Percentiles rank a stretch among this genome's conserved stretches.
phyloP scores from a whole-genome alignment of 2,888 invertebrate species.

The Callosobruchus maculatus region DNA sequence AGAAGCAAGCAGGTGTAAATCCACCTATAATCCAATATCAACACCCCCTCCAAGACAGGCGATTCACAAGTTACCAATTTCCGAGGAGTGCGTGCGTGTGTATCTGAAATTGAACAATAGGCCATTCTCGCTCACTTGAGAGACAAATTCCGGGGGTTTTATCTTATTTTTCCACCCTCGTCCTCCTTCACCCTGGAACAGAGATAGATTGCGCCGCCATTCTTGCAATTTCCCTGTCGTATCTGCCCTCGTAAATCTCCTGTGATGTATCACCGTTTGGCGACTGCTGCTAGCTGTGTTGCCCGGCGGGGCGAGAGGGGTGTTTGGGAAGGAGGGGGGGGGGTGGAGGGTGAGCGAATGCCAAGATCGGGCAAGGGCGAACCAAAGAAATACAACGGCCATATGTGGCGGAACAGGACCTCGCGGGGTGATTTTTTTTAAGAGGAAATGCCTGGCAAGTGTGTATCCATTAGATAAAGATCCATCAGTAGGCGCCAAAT shows the following conservation, averaged over 20 bases:
- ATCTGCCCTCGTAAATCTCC: constrained; percentile 84
- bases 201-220: constrained; percentile 89
- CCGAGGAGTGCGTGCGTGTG: constrained; percentile 15
- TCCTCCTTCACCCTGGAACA: constrained; percentile 53
- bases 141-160: constrained; percentile 51
- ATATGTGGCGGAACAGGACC: no score
- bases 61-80: neutral
- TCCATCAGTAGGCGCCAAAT: no score
- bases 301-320: constrained; percentile 20
- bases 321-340: constrained; percentile 22
- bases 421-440: no score
- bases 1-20: neutral
- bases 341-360: constrained; percentile 21
- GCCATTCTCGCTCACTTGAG: constrained; percentile 47
- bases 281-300: constrained; percentile 34
- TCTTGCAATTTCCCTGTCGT: constrained; percentile 93
- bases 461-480: no score
- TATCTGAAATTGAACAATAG: constrained; percentile 43
- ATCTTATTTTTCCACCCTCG: constrained; percentile 54
- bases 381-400: neutral
- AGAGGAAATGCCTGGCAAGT: no score
- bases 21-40: neutral
- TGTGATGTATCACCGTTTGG: constrained; percentile 72
- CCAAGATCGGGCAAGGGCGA: neutral
- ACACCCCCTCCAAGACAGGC: neutral